phyloP scores from a whole-genome alignment of 2,797 vertebrate species.

The Schizopygopsis malacanthus region DNA sequence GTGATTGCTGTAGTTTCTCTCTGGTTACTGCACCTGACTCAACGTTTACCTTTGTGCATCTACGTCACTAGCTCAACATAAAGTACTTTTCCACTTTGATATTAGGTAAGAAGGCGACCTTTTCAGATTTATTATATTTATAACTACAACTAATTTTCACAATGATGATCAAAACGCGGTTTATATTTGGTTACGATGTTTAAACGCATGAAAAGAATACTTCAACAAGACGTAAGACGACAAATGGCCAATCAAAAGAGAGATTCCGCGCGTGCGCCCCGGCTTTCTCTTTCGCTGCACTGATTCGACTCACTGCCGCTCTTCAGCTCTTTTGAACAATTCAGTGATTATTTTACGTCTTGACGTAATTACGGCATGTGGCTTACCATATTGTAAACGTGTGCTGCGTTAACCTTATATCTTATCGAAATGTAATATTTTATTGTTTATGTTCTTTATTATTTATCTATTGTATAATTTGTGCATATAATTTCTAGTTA shows the following conservation, averaged over 20 bases:
- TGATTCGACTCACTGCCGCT: background rate
- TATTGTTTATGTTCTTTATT: background rate
- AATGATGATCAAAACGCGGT: background rate
- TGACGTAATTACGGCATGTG: background rate
- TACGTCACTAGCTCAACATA: background rate
- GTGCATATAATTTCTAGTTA: background rate
- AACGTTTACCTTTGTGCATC: background rate
- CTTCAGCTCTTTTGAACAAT: conserved; percentile 3
- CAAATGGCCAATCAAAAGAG: background rate
- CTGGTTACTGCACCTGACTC: background rate
- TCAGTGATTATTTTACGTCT: conserved; percentile 12
- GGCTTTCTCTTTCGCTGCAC: background rate
- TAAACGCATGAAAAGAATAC: background rate
- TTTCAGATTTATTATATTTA: background rate
- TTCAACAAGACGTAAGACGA: background rate
- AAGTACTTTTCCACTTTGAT: background rate
- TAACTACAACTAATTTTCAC: background rate
- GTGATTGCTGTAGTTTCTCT: background rate
- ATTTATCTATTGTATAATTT: background rate
- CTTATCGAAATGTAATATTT: background rate
- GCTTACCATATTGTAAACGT: background rate
- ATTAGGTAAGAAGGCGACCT: background rate
- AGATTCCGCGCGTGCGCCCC: background rate
- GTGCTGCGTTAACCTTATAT: background rate
- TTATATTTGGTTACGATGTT: background rate